Evolutionary conservation across 1,140 invertebrate species (phyloP), one percentile per base, ranked within the genome.

Genomic region (Oppia nitens): DNA sequence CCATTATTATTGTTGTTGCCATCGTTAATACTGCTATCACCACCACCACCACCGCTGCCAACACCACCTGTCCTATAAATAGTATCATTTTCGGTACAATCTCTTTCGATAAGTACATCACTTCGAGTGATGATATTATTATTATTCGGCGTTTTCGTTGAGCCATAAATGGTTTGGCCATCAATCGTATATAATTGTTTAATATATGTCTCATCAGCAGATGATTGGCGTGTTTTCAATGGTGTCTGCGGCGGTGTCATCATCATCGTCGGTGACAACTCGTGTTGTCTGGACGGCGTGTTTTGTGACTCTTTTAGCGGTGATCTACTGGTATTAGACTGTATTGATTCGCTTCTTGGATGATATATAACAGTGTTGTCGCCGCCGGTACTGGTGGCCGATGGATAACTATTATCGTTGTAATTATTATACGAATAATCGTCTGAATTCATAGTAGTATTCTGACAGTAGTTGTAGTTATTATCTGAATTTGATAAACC

Each of bases 281-380:
- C n/a, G n/a, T n/a, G n/a, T n/a, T n/a, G n/a, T n/a, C n/a, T n/a
- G n/a, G n/a, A n/a, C n/a, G n/a, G n/a, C 6, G 45, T 2, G 12
- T 6, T 45, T n/a, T 3, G 12, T n/a, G 47, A 49, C 40, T 26
- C 24, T 17, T 49, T 50, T 23, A 1, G 24, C 11, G 21, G 23
- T 1, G 11, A 17, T 40, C 28, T 50, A n/a, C 24, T 57, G 45
- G n/a, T n/a, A n/a, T n/a, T n/a, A n/a, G n/a, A n/a, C n/a, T n/a
- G n/a, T 17, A 40, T 17, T 9, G 32, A 40, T 9, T 40, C 32
- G 17, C 32, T 40, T 40, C 17, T 40, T 17, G 32, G 32, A 9
- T 17, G 6, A 40, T 50, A 57, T 12, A 57, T 57, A 47, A 57
- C 56, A 1, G 56, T 57, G n/a, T 57, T 57, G 4, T 57, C 56